Conservation (phyloP, 2,113 vertebrate genomes). For the Pica pica region DNA sequence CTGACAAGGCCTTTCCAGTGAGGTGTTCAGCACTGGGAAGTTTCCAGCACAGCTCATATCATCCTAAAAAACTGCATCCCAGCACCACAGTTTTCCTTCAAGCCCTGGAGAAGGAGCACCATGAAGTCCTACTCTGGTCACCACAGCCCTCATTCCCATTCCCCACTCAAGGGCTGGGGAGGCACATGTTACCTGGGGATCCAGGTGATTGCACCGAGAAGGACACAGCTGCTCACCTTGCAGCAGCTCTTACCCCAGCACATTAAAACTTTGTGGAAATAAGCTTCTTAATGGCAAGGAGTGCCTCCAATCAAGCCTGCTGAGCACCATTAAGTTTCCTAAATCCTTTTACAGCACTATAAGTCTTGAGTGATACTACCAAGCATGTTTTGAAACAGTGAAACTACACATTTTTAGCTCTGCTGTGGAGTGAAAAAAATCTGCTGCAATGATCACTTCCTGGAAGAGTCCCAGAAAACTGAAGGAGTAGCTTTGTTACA, state of each 20-base stretch:
- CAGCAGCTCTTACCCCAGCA: not conserved
- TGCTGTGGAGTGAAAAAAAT: conserved; percentile 24
- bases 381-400: conserved; percentile 17
- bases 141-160: fast-evolving
- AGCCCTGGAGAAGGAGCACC: not conserved
- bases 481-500: conserved; percentile 69
- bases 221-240: not conserved
- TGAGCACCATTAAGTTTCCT: not conserved
- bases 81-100: not conserved
- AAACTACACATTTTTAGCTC: conserved; percentile 47
- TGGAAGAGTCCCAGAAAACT: conserved; percentile 59
- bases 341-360: not conserved
- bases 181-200: not conserved
- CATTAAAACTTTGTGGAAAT: not conserved
- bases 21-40: not conserved
- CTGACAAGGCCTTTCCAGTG: not conserved
- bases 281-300: not conserved
- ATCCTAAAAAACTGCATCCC: not conserved
- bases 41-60: not conserved
- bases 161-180: fast-evolving
- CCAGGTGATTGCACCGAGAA: not conserved
- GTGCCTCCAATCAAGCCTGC: not conserved
- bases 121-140: not conserved
- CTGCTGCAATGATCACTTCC: conserved; percentile 38
- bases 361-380: conserved; percentile 19